These are phyloP conservation scores for Apostichopus leukothele DNA, from an alignment of 53 echinoderm and acorn worm genomes.

Conservation along the genomic window DNA sequence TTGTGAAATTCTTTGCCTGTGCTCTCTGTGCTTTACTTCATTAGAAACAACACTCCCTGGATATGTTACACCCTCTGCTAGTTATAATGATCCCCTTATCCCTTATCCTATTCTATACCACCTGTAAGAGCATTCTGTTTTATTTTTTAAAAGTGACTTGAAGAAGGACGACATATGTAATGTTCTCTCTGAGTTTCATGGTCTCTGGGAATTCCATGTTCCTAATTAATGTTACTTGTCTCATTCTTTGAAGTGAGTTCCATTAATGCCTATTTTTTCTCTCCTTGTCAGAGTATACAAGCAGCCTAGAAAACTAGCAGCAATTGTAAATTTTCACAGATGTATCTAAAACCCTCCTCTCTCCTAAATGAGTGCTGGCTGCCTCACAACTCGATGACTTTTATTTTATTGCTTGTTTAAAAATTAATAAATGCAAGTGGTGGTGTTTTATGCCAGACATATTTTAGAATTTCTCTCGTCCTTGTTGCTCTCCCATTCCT, in stretches of 20 bases:
- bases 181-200: neutral
- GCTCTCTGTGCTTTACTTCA: too few species aligned
- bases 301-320: neutral
- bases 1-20: too few species aligned
- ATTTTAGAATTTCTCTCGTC: neutral
- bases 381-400: conserved; percentile 12
- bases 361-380: conserved; percentile 10
- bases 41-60: too few species aligned
- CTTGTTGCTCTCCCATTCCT: neutral
- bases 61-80: too few species aligned
- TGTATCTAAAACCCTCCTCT: neutral
- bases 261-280: neutral
- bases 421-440: conserved; percentile 37
- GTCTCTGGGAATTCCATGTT: neutral
- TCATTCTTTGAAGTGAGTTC: neutral
- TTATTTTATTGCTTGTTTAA: conserved; percentile 47
- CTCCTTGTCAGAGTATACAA: neutral
- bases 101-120: neutral
- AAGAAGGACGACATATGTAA: neutral
- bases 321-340: conserved; percentile 26
- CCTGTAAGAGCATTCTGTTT: neutral
- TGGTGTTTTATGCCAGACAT: conserved; percentile 36
- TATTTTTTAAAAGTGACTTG: neutral
- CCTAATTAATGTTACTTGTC: neutral
- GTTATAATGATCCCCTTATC: neutral